Base-by-base conservation (phyloP, 2,888 invertebrate species). In the Craniophora ligustri region DNA sequence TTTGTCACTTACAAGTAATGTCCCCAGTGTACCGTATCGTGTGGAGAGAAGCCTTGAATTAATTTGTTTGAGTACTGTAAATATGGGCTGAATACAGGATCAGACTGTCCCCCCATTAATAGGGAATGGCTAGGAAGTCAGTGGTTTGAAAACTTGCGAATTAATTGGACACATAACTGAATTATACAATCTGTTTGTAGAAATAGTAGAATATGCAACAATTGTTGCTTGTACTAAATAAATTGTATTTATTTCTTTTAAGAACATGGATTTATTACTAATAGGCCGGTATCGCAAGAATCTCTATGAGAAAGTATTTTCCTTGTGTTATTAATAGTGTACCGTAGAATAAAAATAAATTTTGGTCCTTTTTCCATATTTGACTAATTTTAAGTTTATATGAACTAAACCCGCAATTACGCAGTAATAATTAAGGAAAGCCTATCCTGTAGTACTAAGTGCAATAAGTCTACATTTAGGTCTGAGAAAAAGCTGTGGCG, bases 61-160 rank as follows among this genome's bases (percentile, higher is more conserved):
- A 70, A 71, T 69, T 73, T 54, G 49, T 54, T 50, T 50, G 57
- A 60, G 41, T 66, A 49, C 51, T 48, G 54, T 50, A 56, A 73
- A 58, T 73, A 59, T 62, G 50, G 40, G 39, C 18, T 23, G 41
- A 55, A 49, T 59, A 54, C 54, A 18, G 47, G 48, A 65, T 55
- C 55, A 36, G 51, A 65, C 31, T 51, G 45, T 54, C 44, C 48
- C 19, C 46, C 51, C 35, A 31, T 53, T 56, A 49, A 50, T 4
- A 6, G 38, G 38, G 23, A 42, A 49, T 18, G 34, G 60, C 45
- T 38, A 61, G 49, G n/a, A 50, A 57, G 56, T 67, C 50, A 32
- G 49, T 57, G 44, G 47, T 67, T 54, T 44, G 38, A 23, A 30
- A 51, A 58, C 19, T 50, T 44, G 15, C 11, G 14, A 39, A 54